Percentiles rank a stretch among this genome's conserved stretches.
Evolutionary conservation across 1,140 invertebrate genomes (phyloP).

Genomic region (Drosophila lacertosa): DNA sequence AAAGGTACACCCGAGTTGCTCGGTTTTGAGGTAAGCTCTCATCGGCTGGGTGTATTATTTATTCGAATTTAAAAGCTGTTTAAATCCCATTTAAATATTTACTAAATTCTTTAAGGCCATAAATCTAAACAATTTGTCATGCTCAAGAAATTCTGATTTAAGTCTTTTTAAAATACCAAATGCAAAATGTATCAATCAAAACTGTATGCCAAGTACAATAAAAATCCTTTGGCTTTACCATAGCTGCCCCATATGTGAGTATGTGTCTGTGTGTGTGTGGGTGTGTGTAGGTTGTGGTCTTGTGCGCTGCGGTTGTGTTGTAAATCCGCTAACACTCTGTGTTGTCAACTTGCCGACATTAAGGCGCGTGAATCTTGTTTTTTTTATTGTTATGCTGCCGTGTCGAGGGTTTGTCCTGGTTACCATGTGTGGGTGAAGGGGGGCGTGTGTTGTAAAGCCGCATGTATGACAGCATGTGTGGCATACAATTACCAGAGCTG

Average conservation of each 20-base stretch:
- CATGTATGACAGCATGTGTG: conserved; percentile 52
- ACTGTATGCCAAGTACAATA: conserved; percentile 46
- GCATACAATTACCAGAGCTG: conserved; percentile 66
- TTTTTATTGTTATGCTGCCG: conserved; percentile 72
- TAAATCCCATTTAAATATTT: not conserved
- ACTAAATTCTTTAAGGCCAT: conserved; percentile 15
- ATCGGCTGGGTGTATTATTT: not conserved
- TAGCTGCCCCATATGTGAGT: not conserved
- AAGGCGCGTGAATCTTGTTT: conserved; percentile 73
- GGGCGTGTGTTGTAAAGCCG: conserved; percentile 36
- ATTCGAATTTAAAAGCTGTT: not conserved
- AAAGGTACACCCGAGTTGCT: conserved; percentile 28
- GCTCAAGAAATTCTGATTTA: conserved; percentile 52
- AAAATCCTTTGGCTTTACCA: conserved; percentile 50
- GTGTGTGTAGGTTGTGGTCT: conserved; percentile 10
- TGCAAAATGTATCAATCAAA: conserved; percentile 77
- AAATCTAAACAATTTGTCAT: conserved; percentile 56
- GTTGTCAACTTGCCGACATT: conserved; percentile 77
- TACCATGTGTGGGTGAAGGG: not conserved
- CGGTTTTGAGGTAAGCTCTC: conserved; percentile 17
- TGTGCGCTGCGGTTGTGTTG: conserved; percentile 31
- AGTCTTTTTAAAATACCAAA: conserved; percentile 56
- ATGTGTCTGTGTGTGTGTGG: conserved; percentile 1
- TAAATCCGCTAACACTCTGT: conserved; percentile 77
- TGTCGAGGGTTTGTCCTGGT: conserved; percentile 39